Evolutionary conservation across 2,888 invertebrate species (phyloP).

Genomic region (Altica lythri): DNA sequence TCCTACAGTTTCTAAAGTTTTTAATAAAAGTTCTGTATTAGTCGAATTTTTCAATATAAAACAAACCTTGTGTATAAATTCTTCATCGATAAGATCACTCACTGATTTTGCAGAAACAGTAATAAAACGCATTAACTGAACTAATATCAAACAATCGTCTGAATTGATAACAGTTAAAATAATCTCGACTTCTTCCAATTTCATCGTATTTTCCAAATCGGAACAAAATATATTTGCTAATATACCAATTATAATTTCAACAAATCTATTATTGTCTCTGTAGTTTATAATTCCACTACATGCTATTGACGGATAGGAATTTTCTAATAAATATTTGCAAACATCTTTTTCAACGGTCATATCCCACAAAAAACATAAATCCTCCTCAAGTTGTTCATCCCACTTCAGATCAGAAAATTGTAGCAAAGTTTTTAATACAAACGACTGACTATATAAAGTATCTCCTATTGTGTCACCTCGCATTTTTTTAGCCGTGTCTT

Average conservation of each 20-base stretch:
- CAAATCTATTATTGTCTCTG: constrained; percentile 63
- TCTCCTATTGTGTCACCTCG: constrained; percentile 80
- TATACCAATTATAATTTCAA: constrained; percentile 83
- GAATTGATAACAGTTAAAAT: constrained; percentile 64
- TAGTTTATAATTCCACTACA: constrained; percentile 63
- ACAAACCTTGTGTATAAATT: constrained; percentile 64
- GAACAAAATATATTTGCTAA: constrained; percentile 79
- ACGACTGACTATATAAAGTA: constrained; percentile 78
- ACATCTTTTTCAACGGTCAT: constrained; percentile 82
- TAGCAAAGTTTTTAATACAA: constrained; percentile 71
- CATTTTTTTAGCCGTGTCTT: constrained; percentile 58
- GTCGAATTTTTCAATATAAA: constrained; percentile 78
- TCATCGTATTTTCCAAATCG: constrained; percentile 62
- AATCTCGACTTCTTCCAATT: constrained; percentile 62
- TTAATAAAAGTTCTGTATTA: constrained; percentile 64
- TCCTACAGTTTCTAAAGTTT: constrained; percentile 63
- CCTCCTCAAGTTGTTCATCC: constrained; percentile 69
- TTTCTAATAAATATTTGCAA: constrained; percentile 68
- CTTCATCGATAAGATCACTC: constrained; percentile 58
- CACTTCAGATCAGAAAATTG: constrained; percentile 66
- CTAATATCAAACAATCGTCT: constrained; percentile 72
- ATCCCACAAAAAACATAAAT: constrained; percentile 81
- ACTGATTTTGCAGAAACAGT: constrained; percentile 55
- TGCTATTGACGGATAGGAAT: constrained; percentile 70
- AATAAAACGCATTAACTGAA: constrained; percentile 74